Evolutionary conservation across 2,888 invertebrate genomes (phyloP), one percentile per base, ranked within the genome.

Genomic region (Lepas anatifera): DNA sequence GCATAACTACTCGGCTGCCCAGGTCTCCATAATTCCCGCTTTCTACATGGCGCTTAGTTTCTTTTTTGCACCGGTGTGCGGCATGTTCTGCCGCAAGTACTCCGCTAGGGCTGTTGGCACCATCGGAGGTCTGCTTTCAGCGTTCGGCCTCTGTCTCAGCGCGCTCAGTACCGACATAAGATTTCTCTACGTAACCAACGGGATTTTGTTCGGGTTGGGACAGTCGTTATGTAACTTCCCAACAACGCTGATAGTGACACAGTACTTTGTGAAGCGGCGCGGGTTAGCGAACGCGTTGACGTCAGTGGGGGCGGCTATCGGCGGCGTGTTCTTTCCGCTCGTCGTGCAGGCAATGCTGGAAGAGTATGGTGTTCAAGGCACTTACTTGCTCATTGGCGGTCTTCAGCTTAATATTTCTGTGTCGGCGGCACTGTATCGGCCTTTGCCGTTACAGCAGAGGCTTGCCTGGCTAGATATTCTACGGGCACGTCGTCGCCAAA

Each of bases 311-410:
- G 90, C 97, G 27, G 97, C 97, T 0, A 86, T 94, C 72, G 89
- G 89, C 41, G 94, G 95, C 68, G 95, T 95, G n/a, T 99, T 99
- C 82, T 95, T 92, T 0, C 81, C 87, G 32, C 87, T 88, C 75
- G 91, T 99, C 76, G 83, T 99, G 70, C 83, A 86, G 76, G 85
- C 86, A 78, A 96, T 99, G 97, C 52, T 52, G 52, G 52, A 52
- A 32, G 52, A 52, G 29, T 32, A 32, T 32, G 52, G 52, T 18
- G 16, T 52, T 16, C 29, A 16, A 29, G 52, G 52, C 29, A 52
- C 52, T 3, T 52, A 52, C 52, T 32, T 32, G 29, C 22, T 52
- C 29, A 29, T 52, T 2, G 52, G 52, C 29, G 29, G 29, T 1
- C 27, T 52, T 18, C 32, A 52, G 29, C 29, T 52, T 16, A 22